Evolutionary conservation across 2,888 invertebrate species (phyloP).

Genomic region (Pseudoips prasinana): DNA sequence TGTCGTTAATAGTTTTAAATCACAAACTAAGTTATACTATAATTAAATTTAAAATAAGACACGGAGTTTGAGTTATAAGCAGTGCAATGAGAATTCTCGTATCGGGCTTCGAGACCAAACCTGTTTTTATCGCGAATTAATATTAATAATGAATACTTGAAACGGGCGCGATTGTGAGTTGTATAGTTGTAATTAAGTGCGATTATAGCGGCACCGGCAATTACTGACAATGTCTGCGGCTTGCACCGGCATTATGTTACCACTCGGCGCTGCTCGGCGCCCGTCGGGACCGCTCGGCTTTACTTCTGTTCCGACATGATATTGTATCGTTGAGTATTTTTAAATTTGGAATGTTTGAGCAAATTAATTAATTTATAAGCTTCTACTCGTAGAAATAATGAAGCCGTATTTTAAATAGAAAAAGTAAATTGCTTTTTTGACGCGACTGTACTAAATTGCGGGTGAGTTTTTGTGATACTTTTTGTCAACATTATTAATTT

Average conservation of each 20-base stretch:
- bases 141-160: slow-evolving; percentile 75
- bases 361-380: slow-evolving; percentile 10
- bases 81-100: slow-evolving; percentile 34
- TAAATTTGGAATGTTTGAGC: slow-evolving; percentile 23
- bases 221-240: slow-evolving; percentile 65
- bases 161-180: slow-evolving; percentile 71
- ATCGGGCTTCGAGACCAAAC: slow-evolving; percentile 52
- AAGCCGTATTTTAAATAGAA: slow-evolving; percentile 10
- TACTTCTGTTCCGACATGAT: slow-evolving; percentile 14
- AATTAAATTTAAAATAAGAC: slow-evolving; percentile 47
- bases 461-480: slow-evolving; percentile 15
- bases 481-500: slow-evolving; percentile 31
- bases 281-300: slow-evolving; percentile 23
- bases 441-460: slow-evolving; percentile 18
- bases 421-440: slow-evolving; percentile 8
- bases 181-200: slow-evolving; percentile 75
- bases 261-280: slow-evolving; percentile 30
- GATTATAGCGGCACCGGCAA: slow-evolving; percentile 69
- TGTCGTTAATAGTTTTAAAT: slow-evolving; percentile 32
- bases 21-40: slow-evolving; percentile 40
- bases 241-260: slow-evolving; percentile 38
- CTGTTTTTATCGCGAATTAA: slow-evolving; percentile 73
- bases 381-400: slow-evolving; percentile 3
- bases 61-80: slow-evolving; percentile 42
- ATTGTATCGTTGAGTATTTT: slow-evolving; percentile 19